Base-by-base conservation (phyloP, 1,140 invertebrate genomes). In the Agrilus planipennis region DNA sequence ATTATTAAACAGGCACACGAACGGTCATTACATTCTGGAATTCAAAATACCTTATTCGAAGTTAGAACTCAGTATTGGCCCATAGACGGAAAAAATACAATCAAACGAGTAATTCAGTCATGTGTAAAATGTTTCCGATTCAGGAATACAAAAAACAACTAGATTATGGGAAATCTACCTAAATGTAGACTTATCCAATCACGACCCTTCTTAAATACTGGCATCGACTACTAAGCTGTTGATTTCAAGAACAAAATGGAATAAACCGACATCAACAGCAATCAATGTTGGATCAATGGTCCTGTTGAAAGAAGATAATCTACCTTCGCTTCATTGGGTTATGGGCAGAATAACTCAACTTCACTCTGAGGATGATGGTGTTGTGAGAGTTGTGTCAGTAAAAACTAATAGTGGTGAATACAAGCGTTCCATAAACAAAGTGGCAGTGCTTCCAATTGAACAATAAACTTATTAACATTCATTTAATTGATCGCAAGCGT, bases 81-180 rank as follows among this genome's bases (percentile, higher is more conserved):
- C 10, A 10, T 57, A 6, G 29, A 39, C 40, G 54, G 50, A 16
- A 29, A 50, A 23, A 45, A 45, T 31, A 29, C 44, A 25, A 45
- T 56, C 7, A 42, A 47, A 19, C 41, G 36, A 18, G 37, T 55
- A n/a, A 44, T 55, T 3, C 38, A 50, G 21, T 44, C 45, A 38
- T 61, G 58, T 44, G 12, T 63, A 7, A 30, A 18, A 4, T 61
- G 55, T 42, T 53, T 51, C 29, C n/a, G n/a, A n/a, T n/a, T n/a
- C n/a, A n/a, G n/a, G n/a, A n/a, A n/a, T n/a, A n/a, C n/a, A n/a
- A n/a, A n/a, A n/a, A n/a, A n/a, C n/a, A n/a, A n/a, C n/a, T n/a
- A n/a, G n/a, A n/a, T n/a, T n/a, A n/a, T n/a, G n/a, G n/a, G n/a
- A n/a, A n/a, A n/a, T n/a, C n/a, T n/a, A n/a, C n/a, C n/a, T n/a